Evolutionary conservation across 2,113 vertebrate genomes (phyloP).

Genomic region (Elaphurus davidianus): DNA sequence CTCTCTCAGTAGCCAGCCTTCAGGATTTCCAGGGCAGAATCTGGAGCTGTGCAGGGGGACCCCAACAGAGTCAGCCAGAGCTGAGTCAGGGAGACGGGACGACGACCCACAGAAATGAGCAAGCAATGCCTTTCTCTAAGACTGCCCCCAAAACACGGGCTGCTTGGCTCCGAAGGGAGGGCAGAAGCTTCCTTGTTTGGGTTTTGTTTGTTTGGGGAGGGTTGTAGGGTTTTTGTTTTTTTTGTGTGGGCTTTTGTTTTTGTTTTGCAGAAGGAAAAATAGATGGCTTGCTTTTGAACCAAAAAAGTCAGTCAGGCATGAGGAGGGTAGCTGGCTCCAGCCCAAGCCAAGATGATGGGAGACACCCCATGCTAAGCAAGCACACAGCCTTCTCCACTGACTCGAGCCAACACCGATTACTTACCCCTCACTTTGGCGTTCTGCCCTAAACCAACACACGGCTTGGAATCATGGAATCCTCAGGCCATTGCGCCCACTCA

Average conservation of each 20-base stretch:
- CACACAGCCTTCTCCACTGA: neutral
- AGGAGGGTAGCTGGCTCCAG: neutral
- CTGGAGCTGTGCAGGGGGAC: neutral
- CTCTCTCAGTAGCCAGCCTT: neutral
- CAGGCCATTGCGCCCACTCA: neutral
- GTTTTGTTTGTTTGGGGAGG: neutral
- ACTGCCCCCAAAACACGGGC: neutral
- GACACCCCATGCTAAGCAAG: neutral
- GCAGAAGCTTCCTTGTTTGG: neutral
- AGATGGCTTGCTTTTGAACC: constrained; percentile 14
- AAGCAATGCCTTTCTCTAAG: neutral
- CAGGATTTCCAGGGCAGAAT: neutral
- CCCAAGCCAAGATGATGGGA: neutral
- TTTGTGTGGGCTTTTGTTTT: neutral
- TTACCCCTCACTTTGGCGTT: neutral
- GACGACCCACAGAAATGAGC: rapidly evolving
- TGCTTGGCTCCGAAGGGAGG: neutral
- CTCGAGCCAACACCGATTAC: neutral
- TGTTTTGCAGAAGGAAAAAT: neutral
- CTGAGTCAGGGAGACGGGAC: neutral
- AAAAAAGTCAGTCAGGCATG: neutral
- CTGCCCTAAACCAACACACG: neutral
- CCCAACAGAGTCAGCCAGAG: neutral
- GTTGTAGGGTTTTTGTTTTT: neutral
- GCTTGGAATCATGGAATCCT: neutral